Evolutionary conservation across 1,140 invertebrate genomes (phyloP), one percentile per base, ranked within the genome.

Genomic region (Hyposmocoma kahamanoa): DNA sequence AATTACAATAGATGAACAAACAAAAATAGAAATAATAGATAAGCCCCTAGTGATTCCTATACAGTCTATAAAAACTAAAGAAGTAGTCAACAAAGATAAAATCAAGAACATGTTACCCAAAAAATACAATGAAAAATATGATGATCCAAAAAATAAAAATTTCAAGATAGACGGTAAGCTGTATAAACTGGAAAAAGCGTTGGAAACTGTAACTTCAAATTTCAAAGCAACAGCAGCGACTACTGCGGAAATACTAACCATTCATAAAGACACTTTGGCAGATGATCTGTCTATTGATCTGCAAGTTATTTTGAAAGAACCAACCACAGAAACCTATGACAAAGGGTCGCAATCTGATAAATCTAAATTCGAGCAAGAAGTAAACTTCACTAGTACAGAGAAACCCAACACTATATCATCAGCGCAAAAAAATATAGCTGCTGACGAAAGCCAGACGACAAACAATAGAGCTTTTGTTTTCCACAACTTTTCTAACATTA

Each of bases 111-210:
- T 19, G n/a, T 22, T 70, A 20, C 75, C 75, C 0, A 84, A 84
- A 46, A 84, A 84, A 56, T 80, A 84, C 49, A 70, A 53, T 18
- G 59, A 65, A 10, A 81, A 79, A 63, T 46, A 53, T 22, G 42
- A 62, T 39, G 67, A 70, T 20, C 17, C 42, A n/a, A 64, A 70
- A 51, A 51, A 11, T 13, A 70, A 62, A 49, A 13, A 19, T 19
- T 36, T 32, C 1, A 62, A 62, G 59, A n/a, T 42, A 1, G 59
- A 62, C 19, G 8, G 20, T 0, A 62, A 60, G 55, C 10, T 32
- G 21, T 30, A 22, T 2, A 47, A 28, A 36, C 19, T 9, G 44
- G 45, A 47, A 42, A 60, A 67, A 46, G 1, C 21, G n/a, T 45
- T 42, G 6, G 30, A 42, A 55, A 53, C 45, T 22, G 22, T 53